Evolutionary conservation across 2,113 vertebrate genomes (phyloP), one percentile per base, ranked within the genome.

Genomic region (Ascaphus truei): DNA sequence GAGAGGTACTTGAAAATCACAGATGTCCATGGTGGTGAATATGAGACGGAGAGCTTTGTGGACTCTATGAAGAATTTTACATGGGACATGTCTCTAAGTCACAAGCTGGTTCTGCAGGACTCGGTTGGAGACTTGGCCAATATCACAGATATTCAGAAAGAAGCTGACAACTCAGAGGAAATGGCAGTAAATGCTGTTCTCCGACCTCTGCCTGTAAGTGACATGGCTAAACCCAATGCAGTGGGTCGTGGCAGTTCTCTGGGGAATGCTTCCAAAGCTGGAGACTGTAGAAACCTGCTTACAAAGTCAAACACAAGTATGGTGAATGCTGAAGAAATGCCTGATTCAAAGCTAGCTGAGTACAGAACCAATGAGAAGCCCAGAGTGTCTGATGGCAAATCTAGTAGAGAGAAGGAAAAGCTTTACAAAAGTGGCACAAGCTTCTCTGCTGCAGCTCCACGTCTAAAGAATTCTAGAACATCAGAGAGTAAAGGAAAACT

Each of bases 1-100:
- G 95, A 97, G 74, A 97, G 93, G 80, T 98, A 98, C 63, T 85
- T 97, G 37, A 92, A 84, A 77, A 88, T 80, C 81, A 83, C 84
- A 1, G 87, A 95, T 1, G 27, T 86, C 2, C 79, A 75, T n/a
- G 74, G 71, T 50, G 81, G 29, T 43, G 86, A 88, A 61, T 79
- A 41, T 63, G 72, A 78, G 2, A 34, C 31, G 0, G 86, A 76
- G 81, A 92, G 69, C 16, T 12, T 71, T 57, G 31, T 65, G 33
- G 10, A 53, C 0, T 78, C 79, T 72, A 30, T 62, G 5, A 77
- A 56, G 39, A 74, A 48, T 25, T 29, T 69, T 60, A 2, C 64
- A 22, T 72, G 68, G 75, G 74, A 81, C 69, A 61, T 45, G 4
- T 73, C 71, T 80, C 66, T 74, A 22, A 9, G 68, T 15, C 36